Percentiles rank a stretch among this genome's conserved stretches.
phyloP scores from a whole-genome alignment of 2,888 invertebrate genomes.

The Oeneis ivallda region DNA sequence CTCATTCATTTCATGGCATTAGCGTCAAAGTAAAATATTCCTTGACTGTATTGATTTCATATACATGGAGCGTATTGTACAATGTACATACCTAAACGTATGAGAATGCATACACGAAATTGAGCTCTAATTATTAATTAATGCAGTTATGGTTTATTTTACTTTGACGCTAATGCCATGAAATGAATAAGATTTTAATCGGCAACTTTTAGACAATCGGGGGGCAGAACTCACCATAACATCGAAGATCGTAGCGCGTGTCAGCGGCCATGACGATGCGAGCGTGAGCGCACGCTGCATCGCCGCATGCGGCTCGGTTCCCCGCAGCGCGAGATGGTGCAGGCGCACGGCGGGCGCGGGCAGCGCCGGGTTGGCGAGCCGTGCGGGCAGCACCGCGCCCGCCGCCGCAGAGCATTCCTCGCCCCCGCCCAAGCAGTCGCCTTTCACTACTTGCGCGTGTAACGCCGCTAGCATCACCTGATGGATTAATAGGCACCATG shows the following conservation, averaged over 20 bases:
- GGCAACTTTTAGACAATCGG: too few species aligned
- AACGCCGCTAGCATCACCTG: constrained; percentile 96
- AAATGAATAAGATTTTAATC: too few species aligned
- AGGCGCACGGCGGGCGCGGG: constrained; percentile 93
- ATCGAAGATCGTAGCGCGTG: constrained; percentile 96
- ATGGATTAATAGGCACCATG: not conserved
- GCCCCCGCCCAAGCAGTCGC: constrained; percentile 88
- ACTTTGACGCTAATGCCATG: too few species aligned
- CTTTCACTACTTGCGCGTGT: constrained; percentile 95
- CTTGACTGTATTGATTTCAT: too few species aligned
- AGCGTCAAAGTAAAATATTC: too few species aligned
- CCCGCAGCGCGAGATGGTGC: constrained; percentile 94
- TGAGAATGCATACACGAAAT: too few species aligned
- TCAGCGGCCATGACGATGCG: constrained; percentile 96
- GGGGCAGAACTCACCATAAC: constrained; percentile 89
- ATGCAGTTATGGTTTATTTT: too few species aligned
- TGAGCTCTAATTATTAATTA: too few species aligned
- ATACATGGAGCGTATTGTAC: too few species aligned
- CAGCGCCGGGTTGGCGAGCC: constrained; percentile 90
- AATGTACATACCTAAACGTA: too few species aligned
- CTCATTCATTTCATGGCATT: too few species aligned
- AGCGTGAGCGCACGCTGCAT: constrained; percentile 96
- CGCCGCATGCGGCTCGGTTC: constrained; percentile 92
- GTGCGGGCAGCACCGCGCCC: constrained; percentile 89
- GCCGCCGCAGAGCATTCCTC: constrained; percentile 87